Base-by-base conservation (phyloP, 2,888 invertebrate species). In the Agapostemon virescens region DNA sequence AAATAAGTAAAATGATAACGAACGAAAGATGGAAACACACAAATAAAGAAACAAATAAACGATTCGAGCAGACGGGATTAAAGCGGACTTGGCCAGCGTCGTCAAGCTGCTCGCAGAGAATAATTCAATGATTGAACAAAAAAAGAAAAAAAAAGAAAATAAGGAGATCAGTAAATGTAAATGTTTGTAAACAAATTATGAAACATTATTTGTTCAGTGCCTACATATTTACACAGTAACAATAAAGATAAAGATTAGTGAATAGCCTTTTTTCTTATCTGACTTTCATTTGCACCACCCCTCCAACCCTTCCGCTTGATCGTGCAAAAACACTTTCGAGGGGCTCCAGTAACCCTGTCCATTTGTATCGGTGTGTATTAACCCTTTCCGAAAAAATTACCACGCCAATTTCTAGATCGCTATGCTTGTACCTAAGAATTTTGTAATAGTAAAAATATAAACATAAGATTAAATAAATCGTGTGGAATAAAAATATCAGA, bases 151-250 rank as follows among this genome's bases (percentile, higher is more conserved):
- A 45, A 15, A 45, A 20, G 17, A 72, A 76, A 78, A n/a, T n/a
- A n/a, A 38, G 79, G 72, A 79, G 86, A 91, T 90, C 91, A 90
- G 90, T 92, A 91, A 90, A 87, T 92, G 92, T 92, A 92, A 92
- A 92, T 92, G 92, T 92, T 92, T 92, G 91, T 92, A 92, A 92
- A 92, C 92, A 92, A 91, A 92, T 92, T 91, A 92, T 92, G 90
- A 92, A 92, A 92, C 90, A 92, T 92, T 92, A 92, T 92, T 92
- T 92, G 92, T 92, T 92, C 92, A 92, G 92, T 92, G 92, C 92
- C 92, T 92, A 92, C 92, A 92, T 92, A 92, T 92, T 92, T 91
- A 92, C 91, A 92, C 91, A 90, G 90, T 91, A 92, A 92, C 91
- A 92, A 92, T 91, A 91, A 91, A 92, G 90, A 92, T 90, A 90